Evolutionary conservation across 2,888 invertebrate species (phyloP).

Genomic region (Rotaria socialis): DNA sequence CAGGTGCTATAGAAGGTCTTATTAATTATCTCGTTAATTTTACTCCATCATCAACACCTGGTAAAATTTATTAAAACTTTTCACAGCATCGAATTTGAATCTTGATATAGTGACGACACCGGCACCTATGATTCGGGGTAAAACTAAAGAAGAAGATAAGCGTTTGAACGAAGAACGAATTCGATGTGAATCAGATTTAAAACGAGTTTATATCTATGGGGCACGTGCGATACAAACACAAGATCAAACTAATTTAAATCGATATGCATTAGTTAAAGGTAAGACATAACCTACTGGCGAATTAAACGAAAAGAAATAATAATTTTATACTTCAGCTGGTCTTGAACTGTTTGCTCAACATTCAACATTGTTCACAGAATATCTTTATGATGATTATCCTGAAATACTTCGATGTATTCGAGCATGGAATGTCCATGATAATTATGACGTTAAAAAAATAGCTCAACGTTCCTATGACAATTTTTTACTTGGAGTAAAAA

Average conservation of each 20-base stretch:
- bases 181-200: conserved; percentile 15
- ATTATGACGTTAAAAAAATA: conserved; percentile 54
- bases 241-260: conserved; percentile 38
- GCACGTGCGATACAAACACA: conserved; percentile 7
- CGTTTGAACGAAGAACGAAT: neutral
- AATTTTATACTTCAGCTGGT: conserved; percentile 51
- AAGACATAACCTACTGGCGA: too few relatives aligned
- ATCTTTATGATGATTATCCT: conserved; percentile 54
- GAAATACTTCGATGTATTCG: conserved; percentile 54
- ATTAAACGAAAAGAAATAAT: neutral
- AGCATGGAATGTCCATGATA: conserved; percentile 55
- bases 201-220: conserved; percentile 8
- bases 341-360: conserved; percentile 61
- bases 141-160: neutral
- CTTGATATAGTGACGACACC: neutral
- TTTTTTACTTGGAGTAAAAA: conserved; percentile 55
- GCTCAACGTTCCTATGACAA: conserved; percentile 55
- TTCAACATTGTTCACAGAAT: conserved; percentile 59
- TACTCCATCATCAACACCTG: conserved; percentile 53
- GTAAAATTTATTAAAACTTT: neutral
- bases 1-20: conserved; percentile 59
- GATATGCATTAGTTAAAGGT: conserved; percentile 42
- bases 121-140: neutral
- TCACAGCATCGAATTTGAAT: too few relatives aligned
- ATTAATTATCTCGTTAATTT: conserved; percentile 57